Base-by-base conservation (phyloP, 1,140 invertebrate genomes). In the Sipha flava region DNA sequence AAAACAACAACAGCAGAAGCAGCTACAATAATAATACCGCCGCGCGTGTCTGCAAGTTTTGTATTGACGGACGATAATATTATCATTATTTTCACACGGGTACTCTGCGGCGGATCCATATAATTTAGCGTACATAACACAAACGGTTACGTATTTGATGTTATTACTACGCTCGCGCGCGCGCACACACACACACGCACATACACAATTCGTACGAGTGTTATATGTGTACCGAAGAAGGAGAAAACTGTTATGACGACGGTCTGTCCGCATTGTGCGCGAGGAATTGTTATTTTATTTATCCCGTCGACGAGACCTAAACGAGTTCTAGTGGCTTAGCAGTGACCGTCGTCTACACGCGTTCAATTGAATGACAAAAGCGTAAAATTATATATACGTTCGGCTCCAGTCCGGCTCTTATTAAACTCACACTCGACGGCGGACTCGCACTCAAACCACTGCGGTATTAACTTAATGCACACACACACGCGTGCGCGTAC, bases 321-420 rank as follows among this genome's bases (percentile, higher is more conserved):
- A 73, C 45, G 68, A 72, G 29, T 47, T 72, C 10, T 73, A 52
- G 43, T 49, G 23, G 70, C 45, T 31, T 73, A 52, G 12, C 66
- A 45, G 59, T 12, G 26, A 0, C 43, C 18, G 29, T 16, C 54
- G 26, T 4, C 54, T 21, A 14, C 70, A 10, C 6, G 2, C 21
- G 40, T 49, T 73, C 70, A 73, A 73, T 73, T 73, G n/a, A 73
- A 73, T 73, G 29, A 73, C 47, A 52, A 73, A 73, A 73, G 70
- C 45, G 29, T n/a, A n/a, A n/a, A n/a, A n/a, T n/a, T n/a, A n/a
- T n/a, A n/a, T n/a, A n/a, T n/a, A n/a, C n/a, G n/a, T n/a, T n/a
- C n/a, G 23, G 40, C 40, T 21, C 45, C 26, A 7, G 37, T 68
- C 29, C 3, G 26, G 31, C 26, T 52, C 26, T 52, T 73, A 52